A percentile compares a stretch with the other conserved stretches of the same genome.
Conservation (phyloP, 1,140 invertebrate species). For the Aethina tumida region DNA sequence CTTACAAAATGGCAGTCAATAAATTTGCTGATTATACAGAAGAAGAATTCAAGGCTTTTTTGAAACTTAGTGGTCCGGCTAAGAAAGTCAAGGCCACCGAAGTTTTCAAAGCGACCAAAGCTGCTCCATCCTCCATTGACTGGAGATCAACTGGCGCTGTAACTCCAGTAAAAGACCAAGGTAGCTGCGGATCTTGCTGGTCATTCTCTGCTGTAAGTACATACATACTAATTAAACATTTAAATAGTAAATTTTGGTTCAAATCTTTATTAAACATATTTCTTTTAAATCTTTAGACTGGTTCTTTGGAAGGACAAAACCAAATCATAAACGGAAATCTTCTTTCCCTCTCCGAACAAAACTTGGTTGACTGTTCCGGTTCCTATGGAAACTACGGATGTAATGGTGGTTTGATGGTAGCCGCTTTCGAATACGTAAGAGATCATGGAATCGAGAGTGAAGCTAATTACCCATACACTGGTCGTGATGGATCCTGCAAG, state of each 20-base stretch:
- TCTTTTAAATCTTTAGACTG: too few relatives aligned
- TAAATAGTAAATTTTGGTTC: too few relatives aligned
- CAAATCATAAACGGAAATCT: not conserved
- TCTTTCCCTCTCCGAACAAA: constrained; percentile 5
- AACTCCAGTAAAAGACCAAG: constrained; percentile 7
- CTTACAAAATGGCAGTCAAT: constrained; percentile 5
- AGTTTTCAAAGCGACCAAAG: constrained; percentile 3
- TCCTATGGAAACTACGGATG: constrained; percentile 42
- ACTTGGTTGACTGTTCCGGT: constrained; percentile 6
- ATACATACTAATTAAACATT: too few relatives aligned
- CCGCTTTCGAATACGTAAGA: constrained; percentile 51
- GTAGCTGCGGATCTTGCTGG: constrained; percentile 6
- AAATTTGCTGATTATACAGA: constrained; percentile 8
- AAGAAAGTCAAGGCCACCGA: not conserved
- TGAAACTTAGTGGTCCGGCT: not conserved
- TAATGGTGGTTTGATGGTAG: constrained; percentile 53
- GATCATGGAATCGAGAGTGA: constrained; percentile 60
- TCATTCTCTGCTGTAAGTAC: constrained; percentile 5
- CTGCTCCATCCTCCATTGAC: constrained; percentile 4
- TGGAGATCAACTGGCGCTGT: constrained; percentile 3
- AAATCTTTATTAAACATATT: too few relatives aligned
- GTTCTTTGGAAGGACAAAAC: constrained; percentile 5
- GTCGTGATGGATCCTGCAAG: constrained; percentile 21
- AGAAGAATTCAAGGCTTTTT: constrained; percentile 7
- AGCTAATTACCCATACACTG: constrained; percentile 47